Evolutionary conservation across 2,113 vertebrate species (phyloP).

Genomic region (Eurystomus gularis): DNA sequence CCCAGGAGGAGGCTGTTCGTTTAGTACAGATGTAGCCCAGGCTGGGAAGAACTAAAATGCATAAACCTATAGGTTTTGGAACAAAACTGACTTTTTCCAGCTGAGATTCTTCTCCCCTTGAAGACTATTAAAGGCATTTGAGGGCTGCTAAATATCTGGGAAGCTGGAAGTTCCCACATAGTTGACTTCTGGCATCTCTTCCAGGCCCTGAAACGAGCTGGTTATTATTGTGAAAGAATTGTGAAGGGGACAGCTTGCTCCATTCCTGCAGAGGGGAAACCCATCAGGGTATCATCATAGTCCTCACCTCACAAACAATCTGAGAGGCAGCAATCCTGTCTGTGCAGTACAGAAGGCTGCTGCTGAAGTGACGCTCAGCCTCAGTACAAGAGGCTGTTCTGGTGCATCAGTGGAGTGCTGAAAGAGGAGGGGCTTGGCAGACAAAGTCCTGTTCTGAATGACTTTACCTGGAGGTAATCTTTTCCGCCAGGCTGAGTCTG

Average conservation of each 20-base stretch:
- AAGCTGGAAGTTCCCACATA: neutral
- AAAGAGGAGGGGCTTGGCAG: slow-evolving; percentile 2
- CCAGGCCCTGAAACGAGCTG: neutral
- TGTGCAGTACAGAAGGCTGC: neutral
- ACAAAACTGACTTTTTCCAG: neutral
- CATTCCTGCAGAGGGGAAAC: neutral
- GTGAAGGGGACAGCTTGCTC: neutral
- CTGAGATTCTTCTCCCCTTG: neutral
- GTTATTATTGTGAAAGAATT: neutral
- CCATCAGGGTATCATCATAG: neutral
- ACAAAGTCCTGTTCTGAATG: slow-evolving; percentile 43
- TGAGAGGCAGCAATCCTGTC: neutral
- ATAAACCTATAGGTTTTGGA: neutral
- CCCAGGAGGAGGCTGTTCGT: neutral
- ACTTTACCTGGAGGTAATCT: slow-evolving; percentile 75
- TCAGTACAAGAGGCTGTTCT: neutral
- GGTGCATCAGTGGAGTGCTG: neutral
- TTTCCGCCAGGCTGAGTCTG: slow-evolving; percentile 68
- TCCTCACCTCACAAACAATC: neutral
- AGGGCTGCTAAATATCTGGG: neutral
- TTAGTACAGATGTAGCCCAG: neutral
- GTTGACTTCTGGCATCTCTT: neutral
- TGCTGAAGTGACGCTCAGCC: neutral
- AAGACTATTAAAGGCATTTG: neutral
- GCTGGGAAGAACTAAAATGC: neutral